These are phyloP conservation scores for Alectura lathami DNA, from an alignment of 2,113 vertebrate genomes.

Conservation along the genomic window DNA sequence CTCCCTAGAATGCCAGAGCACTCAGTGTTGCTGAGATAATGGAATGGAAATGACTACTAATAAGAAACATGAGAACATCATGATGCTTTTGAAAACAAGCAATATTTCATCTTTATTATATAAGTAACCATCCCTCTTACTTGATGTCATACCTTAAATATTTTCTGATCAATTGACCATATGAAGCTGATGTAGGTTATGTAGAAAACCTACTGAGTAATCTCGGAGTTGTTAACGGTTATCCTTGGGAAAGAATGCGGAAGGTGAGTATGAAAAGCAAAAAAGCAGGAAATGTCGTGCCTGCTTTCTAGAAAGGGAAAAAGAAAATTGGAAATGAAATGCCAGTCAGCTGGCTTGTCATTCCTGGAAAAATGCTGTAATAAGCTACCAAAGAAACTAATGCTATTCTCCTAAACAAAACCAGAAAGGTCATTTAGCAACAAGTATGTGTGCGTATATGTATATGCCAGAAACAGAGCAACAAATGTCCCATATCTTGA, in stretches of 20 bases:
- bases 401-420: background rate
- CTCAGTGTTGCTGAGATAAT: background rate
- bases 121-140: background rate
- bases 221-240: background rate
- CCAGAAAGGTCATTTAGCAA: background rate
- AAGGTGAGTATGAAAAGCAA: background rate
- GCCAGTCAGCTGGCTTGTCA: slow-evolving; percentile 6
- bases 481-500: background rate
- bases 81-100: slow-evolving; percentile 35
- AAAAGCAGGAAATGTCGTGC: slow-evolving; percentile 7
- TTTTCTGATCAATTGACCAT: slow-evolving; percentile 10
- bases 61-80: slow-evolving; percentile 34
- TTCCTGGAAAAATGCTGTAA: background rate
- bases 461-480: background rate
- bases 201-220: background rate
- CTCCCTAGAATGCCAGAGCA: background rate
- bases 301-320: slow-evolving; percentile 12
- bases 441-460: background rate
- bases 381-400: background rate
- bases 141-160: slow-evolving; percentile 30
- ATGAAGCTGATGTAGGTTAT: slow-evolving; percentile 28
- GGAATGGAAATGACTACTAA: slow-evolving; percentile 46
- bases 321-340: slow-evolving; percentile 27
- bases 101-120: slow-evolving; percentile 36
- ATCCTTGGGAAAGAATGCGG: background rate